phyloP scores from a whole-genome alignment of 2,113 vertebrate species.

The Ranitomeya variabilis region DNA sequence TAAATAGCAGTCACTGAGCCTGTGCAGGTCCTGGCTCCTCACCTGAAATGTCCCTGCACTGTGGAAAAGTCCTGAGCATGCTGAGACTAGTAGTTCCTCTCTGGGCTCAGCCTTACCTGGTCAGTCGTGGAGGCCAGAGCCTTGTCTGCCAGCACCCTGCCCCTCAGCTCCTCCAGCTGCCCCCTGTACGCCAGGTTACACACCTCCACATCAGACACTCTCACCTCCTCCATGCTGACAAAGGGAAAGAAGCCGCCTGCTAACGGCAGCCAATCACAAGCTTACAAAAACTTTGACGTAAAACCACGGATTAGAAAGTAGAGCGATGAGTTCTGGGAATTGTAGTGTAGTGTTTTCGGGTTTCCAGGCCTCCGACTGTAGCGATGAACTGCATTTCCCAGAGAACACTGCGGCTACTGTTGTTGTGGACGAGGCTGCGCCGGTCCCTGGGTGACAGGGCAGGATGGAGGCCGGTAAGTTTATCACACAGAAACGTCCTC shows the following conservation, averaged over 20 bases:
- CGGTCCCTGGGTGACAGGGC: conserved; percentile 37
- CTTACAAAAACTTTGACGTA: rapidly evolving
- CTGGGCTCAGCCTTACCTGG: conserved; percentile 77
- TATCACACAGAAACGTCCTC: neutral
- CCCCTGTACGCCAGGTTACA: conserved; percentile 89
- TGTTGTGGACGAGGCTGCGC: conserved; percentile 14
- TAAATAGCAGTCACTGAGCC: too few relatives aligned
- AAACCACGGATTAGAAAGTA: rapidly evolving
- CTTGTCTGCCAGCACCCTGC: conserved; percentile 77
- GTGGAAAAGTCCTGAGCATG: neutral
- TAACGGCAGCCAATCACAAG: neutral
- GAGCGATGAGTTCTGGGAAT: neutral
- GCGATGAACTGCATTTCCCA: conserved; percentile 67
- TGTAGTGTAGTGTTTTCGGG: rapidly evolving
- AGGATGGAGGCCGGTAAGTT: conserved; percentile 50
- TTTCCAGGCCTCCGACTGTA: rapidly evolving
- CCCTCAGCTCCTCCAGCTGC: conserved; percentile 81
- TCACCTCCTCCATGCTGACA: neutral
- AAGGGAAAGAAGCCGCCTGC: neutral
- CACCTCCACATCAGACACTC: conserved; percentile 83
- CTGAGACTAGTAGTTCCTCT: neutral
- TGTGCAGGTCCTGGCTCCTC: too few relatives aligned
- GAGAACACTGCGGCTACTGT: conserved; percentile 33
- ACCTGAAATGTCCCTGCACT: neutral
- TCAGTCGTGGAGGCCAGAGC: conserved; percentile 81